These are phyloP conservation scores for Crotalus tigris DNA, from an alignment of 2,113 vertebrate species.

Conservation along the genomic window DNA sequence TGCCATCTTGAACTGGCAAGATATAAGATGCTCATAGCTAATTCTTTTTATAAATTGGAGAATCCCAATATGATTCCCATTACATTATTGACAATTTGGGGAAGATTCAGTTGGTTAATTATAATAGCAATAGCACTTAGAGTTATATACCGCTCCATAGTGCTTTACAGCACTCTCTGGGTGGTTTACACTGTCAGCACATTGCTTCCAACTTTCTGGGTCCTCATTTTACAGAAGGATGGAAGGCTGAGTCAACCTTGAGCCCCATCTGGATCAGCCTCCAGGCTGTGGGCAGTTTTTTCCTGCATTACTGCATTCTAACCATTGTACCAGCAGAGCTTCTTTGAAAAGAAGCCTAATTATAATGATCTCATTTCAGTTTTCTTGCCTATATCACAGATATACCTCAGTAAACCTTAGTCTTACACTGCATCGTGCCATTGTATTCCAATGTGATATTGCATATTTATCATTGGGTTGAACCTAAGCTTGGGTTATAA, in stretches of 20 bases:
- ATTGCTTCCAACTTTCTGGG: neutral
- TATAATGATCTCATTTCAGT: neutral
- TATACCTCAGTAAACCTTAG: neutral
- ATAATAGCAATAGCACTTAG: neutral
- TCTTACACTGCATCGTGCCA: neutral
- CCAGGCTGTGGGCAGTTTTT: neutral
- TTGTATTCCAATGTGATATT: neutral
- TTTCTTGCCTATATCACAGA: neutral
- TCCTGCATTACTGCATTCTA: neutral
- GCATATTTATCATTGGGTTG: neutral
- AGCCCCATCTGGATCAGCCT: neutral
- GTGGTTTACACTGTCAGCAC: neutral
- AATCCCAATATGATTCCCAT: neutral
- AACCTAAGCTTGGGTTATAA: neutral
- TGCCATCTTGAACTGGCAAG: neutral
- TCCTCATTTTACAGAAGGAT: neutral
- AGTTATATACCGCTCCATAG: neutral
- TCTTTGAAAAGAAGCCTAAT: neutral
- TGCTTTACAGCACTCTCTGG: neutral
- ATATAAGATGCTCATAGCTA: neutral
- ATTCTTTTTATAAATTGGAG: neutral
- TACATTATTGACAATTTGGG: neutral
- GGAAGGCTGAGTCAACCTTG: neutral
- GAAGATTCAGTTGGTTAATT: neutral
- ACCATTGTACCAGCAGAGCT: neutral